Evolutionary conservation across 2,888 invertebrate species (phyloP), one percentile per base, ranked within the genome.

Genomic region (Criorhina ranunculi): DNA sequence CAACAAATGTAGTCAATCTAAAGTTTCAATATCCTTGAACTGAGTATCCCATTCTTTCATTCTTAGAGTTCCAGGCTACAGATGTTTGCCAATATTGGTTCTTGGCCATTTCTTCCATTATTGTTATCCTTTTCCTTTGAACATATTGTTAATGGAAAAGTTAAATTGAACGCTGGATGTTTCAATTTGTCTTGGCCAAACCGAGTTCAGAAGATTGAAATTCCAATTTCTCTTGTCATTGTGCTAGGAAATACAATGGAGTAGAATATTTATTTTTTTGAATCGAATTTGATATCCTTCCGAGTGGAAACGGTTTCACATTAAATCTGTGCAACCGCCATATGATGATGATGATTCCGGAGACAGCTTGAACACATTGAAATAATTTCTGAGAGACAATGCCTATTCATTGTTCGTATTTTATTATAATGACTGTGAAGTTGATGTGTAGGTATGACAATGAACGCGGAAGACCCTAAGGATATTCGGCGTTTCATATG

Each of bases 91-190:
- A 76, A 72, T 70, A 70, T 75, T 76, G 69, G 51, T 64, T 76
- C 29, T 70, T 70, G 77, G 59, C 51, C 70, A 64, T 77, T 60
- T 55, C 44, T 59, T 24, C 44, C 15, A 51, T 37, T 53, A 72
- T 76, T 82, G 66, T 72, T 72, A 77, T 82, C 70, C 66, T 67
- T 60, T 70, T 24, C 24, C 17, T 15, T 33, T 42, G 33, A 24
- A 76, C 62, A 49, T 15, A 46, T 72, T 64, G 59, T 66, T 79
- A 79, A 79, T 81, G 51, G 64, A 69, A 81, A 81, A 81, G 64
- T 77, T 70, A 66, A 77, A 66, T 82, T 46, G 76, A 46, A 70
- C 70, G 44, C 8, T 44, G 64, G 64, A 76, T 53, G 70, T 70
- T 77, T 64, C 70, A 82, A 82, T 82, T 72, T 77, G 70, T 77